A percentile compares a stretch with the other conserved stretches of the same genome.
Conservation (phyloP, 2,797 vertebrate genomes). For the Urophycis tenuis region DNA sequence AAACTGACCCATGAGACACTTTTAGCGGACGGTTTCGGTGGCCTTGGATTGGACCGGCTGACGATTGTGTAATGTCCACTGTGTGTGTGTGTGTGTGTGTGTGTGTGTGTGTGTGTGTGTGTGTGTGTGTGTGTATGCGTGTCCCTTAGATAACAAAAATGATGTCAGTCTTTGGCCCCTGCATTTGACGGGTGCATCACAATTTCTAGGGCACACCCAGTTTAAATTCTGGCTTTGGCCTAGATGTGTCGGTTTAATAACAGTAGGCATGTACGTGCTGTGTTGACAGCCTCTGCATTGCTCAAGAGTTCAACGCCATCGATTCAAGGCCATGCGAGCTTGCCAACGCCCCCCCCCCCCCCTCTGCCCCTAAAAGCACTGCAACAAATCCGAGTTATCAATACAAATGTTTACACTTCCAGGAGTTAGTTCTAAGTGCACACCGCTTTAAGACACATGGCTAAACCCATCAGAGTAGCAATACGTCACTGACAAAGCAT, state of each 20-base stretch:
- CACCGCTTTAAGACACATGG: background rate
- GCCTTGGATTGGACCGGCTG: background rate
- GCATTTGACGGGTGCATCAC: background rate
- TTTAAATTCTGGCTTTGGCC: background rate
- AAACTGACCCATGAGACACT: background rate
- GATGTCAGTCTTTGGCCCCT: background rate
- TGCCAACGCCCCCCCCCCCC: background rate
- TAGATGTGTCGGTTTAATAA: background rate
- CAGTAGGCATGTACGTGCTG: background rate
- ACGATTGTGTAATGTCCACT: background rate
- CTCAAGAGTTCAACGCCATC: background rate
- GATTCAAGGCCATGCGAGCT: background rate
- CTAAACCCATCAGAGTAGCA: background rate
- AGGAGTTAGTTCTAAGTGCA: background rate
- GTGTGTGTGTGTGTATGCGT: too few species aligned
- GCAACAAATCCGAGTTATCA: background rate
- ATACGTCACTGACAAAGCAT: background rate
- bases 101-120: too few species aligned
- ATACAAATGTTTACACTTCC: background rate
- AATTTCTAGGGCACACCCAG: background rate
- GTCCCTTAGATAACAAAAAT: background rate
- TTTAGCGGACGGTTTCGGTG: background rate
- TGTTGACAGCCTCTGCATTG: background rate
- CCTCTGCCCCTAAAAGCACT: background rate
- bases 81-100: too few species aligned